Evolutionary conservation across 2,888 invertebrate genomes (phyloP), one percentile per base, ranked within the genome.

Genomic region (Drosophila stalkeri): DNA sequence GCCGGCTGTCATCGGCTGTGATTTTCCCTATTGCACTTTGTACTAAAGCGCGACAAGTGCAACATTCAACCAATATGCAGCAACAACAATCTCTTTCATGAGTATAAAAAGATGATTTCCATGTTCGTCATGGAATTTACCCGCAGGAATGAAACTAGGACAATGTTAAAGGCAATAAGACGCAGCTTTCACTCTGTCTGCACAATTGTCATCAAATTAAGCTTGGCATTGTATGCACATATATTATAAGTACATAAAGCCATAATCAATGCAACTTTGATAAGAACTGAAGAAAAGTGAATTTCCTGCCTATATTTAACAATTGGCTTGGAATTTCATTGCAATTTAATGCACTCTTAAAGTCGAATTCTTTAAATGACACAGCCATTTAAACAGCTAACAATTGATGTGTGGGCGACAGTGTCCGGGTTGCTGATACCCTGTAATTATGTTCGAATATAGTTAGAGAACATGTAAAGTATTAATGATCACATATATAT

Each of bases 21-120:
- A 64, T 59, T 67, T 66, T 52, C 49, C 67, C 35, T 35, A 49
- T 59, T 84, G 89, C 75, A 89, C 88, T 89, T 82, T 85, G 90
- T 62, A 84, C 75, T 64, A 64, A 89, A 89, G 85, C 80, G 90
- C 89, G 65, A 86, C 89, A 89, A 85, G 85, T 89, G 88, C 82
- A 75, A 56, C 23, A 54, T 14, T 18, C 51, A 20, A 9, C 16
- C 37, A 39, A 44, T 20, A 39, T 31, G 47, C 23, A 62, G 11
- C 46, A 18, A 27, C 46, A 47, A 44, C 54, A 52, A 59, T 57
- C 69, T 33, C 46, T n/a, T 14, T 18, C 14, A 27, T 39, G 59
- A 57, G 20, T 35, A 54, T 55, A 16, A 2, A 39, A 60, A 7
- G 12, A 4, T 39, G 39, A 39, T 86, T 89, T 87, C 88, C 85